Evolutionary conservation across 2,797 vertebrate species (phyloP).

Genomic region (Phyllotis vaccarum): DNA sequence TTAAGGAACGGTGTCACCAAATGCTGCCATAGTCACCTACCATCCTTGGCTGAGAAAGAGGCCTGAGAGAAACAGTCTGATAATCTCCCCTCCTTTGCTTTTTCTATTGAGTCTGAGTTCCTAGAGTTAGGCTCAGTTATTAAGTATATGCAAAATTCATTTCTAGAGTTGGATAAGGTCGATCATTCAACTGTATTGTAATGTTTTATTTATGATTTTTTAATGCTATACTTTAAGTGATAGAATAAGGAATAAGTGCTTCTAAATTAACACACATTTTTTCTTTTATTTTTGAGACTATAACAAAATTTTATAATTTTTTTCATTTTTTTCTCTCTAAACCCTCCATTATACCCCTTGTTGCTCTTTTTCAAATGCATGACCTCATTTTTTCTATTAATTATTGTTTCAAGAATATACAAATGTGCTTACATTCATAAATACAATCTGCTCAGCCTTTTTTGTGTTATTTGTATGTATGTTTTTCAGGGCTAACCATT

Average conservation of each 20-base stretch:
- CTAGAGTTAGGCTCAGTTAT: not conserved
- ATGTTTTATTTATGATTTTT: constrained; percentile 36
- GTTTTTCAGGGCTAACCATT: not conserved
- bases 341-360: too few species aligned
- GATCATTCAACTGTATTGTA: not conserved
- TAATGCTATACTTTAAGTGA: not conserved
- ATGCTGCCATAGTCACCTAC: not conserved
- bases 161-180: not conserved
- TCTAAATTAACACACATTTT: not conserved
- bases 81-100: not conserved
- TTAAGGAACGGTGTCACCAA: not conserved
- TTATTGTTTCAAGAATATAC: not conserved
- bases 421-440: not conserved
- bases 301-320: too few species aligned
- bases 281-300: not conserved
- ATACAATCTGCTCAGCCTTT: not conserved
- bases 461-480: not conserved
- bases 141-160: not conserved
- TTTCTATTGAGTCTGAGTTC: not conserved
- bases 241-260: constrained; percentile 2
- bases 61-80: not conserved
- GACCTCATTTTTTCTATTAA: not conserved
- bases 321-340: too few species aligned
- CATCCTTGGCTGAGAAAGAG: not conserved
- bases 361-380: not conserved